Evolutionary conservation across 2,113 vertebrate genomes (phyloP).

Genomic region (Coptodon bakossiorum): DNA sequence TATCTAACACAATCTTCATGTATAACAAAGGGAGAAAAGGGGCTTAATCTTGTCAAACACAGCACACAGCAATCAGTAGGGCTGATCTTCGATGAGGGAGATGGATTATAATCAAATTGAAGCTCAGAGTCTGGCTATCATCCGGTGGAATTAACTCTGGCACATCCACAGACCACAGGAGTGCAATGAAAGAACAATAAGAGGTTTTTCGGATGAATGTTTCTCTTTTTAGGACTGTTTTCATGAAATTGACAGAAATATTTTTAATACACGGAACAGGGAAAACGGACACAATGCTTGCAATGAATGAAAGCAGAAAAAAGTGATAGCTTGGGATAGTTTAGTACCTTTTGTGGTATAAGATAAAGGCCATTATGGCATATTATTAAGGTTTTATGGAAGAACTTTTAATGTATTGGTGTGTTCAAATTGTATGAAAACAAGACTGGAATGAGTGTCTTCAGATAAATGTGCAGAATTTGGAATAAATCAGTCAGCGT

Average conservation of each 20-base stretch:
- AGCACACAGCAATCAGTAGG: conserved; percentile 58
- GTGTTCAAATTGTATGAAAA: background rate
- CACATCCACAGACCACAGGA: conserved; percentile 8
- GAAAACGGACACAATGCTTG: background rate
- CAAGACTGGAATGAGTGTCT: background rate
- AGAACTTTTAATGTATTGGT: background rate
- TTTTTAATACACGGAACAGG: background rate
- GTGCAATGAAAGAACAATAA: background rate
- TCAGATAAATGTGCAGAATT: background rate
- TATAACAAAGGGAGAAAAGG: conserved; percentile 16
- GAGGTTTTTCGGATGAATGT: background rate
- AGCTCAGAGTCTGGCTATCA: conserved; percentile 49
- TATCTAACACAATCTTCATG: conserved; percentile 47
- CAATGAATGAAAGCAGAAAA: background rate
- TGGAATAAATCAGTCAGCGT: conserved; percentile 20
- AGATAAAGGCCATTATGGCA: background rate
- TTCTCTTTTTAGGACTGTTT: background rate
- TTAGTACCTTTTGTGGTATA: background rate
- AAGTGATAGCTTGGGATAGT: background rate
- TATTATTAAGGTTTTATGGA: background rate
- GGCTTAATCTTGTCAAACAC: conserved; percentile 62
- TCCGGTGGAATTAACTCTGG: conserved; percentile 49
- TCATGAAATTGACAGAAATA: background rate
- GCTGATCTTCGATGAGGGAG: conserved; percentile 57
- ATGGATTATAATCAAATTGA: conserved; percentile 66